These are phyloP conservation scores for Amitus sp. DNA, from an alignment of 2,888 invertebrate genomes.

Conservation along the genomic window DNA sequence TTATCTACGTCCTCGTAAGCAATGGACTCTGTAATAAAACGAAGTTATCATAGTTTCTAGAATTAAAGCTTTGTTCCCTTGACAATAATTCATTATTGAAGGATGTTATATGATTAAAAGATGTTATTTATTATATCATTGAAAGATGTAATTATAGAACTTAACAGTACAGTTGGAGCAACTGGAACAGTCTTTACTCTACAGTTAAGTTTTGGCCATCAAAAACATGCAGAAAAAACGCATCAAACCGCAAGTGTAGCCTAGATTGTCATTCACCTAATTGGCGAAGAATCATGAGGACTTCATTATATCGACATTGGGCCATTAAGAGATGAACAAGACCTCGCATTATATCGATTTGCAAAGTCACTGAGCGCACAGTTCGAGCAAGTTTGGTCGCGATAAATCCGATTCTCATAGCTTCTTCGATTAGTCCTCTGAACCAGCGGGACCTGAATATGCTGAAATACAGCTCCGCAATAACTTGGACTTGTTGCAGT, in stretches of 20 bases:
- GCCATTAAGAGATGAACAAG: slow-evolving; percentile 60
- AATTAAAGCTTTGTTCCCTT: too few species aligned
- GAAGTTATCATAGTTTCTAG: too few species aligned
- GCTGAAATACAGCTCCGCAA: slow-evolving; percentile 64
- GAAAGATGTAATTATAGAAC: too few species aligned
- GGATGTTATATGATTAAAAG: too few species aligned
- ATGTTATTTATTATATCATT: too few species aligned
- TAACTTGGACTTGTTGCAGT: slow-evolving; percentile 64
- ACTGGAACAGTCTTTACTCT: too few species aligned
- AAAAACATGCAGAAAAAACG: too few species aligned
- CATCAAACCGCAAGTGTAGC: too few species aligned
- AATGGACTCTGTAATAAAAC: slow-evolving; percentile 47
- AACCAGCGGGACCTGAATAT: slow-evolving; percentile 66
- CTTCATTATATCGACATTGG: slow-evolving; percentile 61
- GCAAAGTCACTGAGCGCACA: slow-evolving; percentile 53
- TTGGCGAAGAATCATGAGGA: slow-evolving; percentile 64
- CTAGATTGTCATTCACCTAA: too few species aligned
- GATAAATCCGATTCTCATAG: slow-evolving; percentile 63
- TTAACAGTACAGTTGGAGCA: too few species aligned
- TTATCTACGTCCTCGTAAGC: slow-evolving; percentile 55
- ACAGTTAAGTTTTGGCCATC: too few species aligned
- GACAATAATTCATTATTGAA: too few species aligned
- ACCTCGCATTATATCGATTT: slow-evolving; percentile 60
- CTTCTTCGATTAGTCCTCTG: slow-evolving; percentile 58
- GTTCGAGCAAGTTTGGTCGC: slow-evolving; percentile 59